phyloP scores from a whole-genome alignment of 2,113 vertebrate genomes.

The Diphyllodes magnificus region DNA sequence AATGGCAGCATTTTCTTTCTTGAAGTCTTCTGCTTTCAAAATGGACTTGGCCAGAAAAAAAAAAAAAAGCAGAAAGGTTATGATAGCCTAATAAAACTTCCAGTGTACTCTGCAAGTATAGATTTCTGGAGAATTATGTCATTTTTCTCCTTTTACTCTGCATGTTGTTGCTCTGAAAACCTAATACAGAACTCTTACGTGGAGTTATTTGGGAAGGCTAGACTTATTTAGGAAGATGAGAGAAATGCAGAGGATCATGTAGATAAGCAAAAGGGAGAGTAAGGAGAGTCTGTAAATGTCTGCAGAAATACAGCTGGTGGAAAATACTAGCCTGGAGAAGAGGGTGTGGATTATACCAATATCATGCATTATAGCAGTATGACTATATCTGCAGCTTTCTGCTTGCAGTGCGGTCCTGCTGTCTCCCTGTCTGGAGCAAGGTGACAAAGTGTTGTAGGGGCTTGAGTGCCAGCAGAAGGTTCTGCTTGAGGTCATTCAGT shows the following conservation, averaged over 20 bases:
- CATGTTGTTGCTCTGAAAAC: neutral
- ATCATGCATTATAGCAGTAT: too few relatives aligned
- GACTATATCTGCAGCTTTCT: neutral
- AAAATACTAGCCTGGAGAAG: neutral
- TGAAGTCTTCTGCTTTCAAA: neutral
- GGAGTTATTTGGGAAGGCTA: neutral
- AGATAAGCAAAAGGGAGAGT: neutral
- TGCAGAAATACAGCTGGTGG: neutral
- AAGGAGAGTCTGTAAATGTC: neutral
- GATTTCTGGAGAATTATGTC: neutral
- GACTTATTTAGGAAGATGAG: neutral
- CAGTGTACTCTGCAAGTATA: neutral
- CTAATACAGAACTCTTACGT: neutral
- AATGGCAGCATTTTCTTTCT: neutral
- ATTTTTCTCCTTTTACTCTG: neutral
- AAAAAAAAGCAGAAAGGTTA: neutral
- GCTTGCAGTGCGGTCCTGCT: neutral
- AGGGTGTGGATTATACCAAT: neutral
- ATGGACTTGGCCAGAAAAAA: neutral
- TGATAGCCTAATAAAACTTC: neutral
- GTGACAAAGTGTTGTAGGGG: neutral
- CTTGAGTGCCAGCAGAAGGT: neutral
- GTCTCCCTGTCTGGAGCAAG: neutral
- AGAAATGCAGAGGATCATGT: neutral
- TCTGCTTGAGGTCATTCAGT: neutral